phyloP scores from a whole-genome alignment of 2,888 invertebrate species.

The Drosophila niveifrons region DNA sequence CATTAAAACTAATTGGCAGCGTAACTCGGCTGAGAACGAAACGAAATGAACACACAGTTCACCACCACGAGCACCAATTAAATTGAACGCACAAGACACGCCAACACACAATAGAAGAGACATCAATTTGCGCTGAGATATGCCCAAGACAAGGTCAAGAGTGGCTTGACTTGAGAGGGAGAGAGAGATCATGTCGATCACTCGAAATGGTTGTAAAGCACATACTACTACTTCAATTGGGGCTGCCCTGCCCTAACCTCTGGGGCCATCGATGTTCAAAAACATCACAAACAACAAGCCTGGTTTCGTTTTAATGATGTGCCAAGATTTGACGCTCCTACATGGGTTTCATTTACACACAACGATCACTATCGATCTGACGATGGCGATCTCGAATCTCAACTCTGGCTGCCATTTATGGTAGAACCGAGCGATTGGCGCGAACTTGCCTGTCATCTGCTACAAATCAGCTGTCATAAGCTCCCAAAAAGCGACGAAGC shows the following conservation, averaged over 20 bases:
- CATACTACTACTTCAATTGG: conserved; percentile 29
- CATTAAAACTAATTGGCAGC: conserved; percentile 71
- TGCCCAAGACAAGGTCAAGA: conserved; percentile 63
- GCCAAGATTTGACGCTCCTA: conserved; percentile 51
- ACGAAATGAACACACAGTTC: background rate
- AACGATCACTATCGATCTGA: conserved; percentile 35
- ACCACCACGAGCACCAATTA: conserved; percentile 19
- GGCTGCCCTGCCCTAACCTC: conserved; percentile 37
- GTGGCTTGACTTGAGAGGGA: conserved; percentile 46
- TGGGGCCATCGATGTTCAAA: conserved; percentile 7
- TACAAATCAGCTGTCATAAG: conserved; percentile 79
- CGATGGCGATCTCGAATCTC: conserved; percentile 15
- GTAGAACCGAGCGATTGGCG: conserved; percentile 70
- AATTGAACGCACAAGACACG: conserved; percentile 7
- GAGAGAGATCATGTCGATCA: conserved; percentile 35
- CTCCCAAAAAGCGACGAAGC: conserved; percentile 37
- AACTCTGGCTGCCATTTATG: conserved; percentile 63
- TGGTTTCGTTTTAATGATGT: conserved; percentile 67
- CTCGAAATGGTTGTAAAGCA: conserved; percentile 43
- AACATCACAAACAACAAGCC: conserved; percentile 22
- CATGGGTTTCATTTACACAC: conserved; percentile 38
- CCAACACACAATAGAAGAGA: conserved; percentile 27
- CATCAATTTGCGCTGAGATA: conserved; percentile 20
- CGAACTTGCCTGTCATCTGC: conserved; percentile 79
- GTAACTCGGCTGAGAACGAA: conserved; percentile 19